Evolutionary conservation across 1,140 invertebrate genomes (phyloP), one percentile per base, ranked within the genome.

Genomic region (Habropoda laboriosa): DNA sequence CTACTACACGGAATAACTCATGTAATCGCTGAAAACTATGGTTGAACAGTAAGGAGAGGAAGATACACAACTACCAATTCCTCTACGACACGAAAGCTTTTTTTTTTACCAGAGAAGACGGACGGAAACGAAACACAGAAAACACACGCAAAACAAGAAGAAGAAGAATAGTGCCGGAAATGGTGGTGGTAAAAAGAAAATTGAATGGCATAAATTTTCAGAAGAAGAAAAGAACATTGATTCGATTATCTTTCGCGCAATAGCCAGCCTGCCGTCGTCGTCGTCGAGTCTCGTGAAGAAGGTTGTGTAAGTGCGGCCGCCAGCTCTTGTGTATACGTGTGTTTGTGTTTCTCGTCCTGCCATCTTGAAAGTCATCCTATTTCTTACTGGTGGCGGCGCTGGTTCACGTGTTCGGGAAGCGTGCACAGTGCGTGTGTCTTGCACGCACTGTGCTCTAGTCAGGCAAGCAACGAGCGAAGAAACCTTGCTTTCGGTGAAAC

Each of bases 371-470:
- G 64, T 57, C 64, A 53, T 76, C 51, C 51, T 57, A 76, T 76
- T 68, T 71, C 67, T 60, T 58, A 51, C 66, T 32, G n/a, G 2
- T 30, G 55, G 67, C 32, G 55, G 55, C 64, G 55, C 55, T 71
- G 55, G 66, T 30, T 61, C 77, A 72, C 75, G 77, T 79, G 77
- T 57, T 40, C 60, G 58, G 55, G 67, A 64, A 79, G 51, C 70
- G 70, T 55, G 70, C 77, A 79, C 68, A 61, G 77, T 79, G 77
- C 77, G 68, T 79, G 70, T 40, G 71, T 38, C 40, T 32, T 58
- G 47, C 68, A 79, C 77, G 77, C 77, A 79, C 77, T 73, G 77
- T 79, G 76, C 67, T 32, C n/a, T n/a, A n/a, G n/a, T n/a, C n/a
- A n/a, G 13, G 2, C 12, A 3, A 16, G 27, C 27, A n/a, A 32